These are phyloP conservation scores for Drosophila subquinaria DNA, from an alignment of 2,888 invertebrate species.

Conservation along the genomic window DNA sequence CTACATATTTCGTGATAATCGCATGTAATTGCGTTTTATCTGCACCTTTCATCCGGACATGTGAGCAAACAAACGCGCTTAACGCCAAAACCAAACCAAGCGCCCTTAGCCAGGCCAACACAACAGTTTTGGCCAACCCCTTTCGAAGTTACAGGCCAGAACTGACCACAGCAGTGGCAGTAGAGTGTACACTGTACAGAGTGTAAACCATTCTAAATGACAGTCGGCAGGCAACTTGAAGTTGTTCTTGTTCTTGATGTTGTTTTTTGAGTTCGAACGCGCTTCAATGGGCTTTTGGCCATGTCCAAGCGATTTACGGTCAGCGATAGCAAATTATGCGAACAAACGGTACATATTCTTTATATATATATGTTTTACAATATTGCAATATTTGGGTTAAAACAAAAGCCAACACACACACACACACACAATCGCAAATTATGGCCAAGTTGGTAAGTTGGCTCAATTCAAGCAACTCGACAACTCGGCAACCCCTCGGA, in stretches of 20 bases:
- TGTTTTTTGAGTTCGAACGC: conserved; percentile 54
- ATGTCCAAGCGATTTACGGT: conserved; percentile 70
- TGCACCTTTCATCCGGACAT: conserved; percentile 84
- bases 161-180: conserved; percentile 45
- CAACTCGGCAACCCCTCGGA: conserved; percentile 43
- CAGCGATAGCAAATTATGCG: conserved; percentile 79
- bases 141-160: conserved; percentile 7
- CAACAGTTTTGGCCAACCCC: conserved; percentile 40
- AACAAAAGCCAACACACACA: conserved; percentile 45
- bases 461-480: conserved; percentile 27
- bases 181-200: not conserved
- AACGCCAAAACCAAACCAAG: conserved; percentile 44
- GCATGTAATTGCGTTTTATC: conserved; percentile 85
- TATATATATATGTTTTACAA: conserved; percentile 36
- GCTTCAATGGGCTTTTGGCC: conserved; percentile 73
- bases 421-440: conserved; percentile 19
- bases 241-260: not conserved
- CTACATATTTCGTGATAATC: conserved; percentile 83
- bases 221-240: conserved; percentile 18
- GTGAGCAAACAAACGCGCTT: conserved; percentile 82
- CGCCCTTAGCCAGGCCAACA: conserved; percentile 48
- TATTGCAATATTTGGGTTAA: conserved; percentile 74
- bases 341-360: conserved; percentile 78
- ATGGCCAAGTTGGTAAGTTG: conserved; percentile 54
- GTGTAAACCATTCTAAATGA: conserved; percentile 8